Evolutionary conservation across 2,888 invertebrate genomes (phyloP).

Genomic region (Pachydiplax longipennis): DNA sequence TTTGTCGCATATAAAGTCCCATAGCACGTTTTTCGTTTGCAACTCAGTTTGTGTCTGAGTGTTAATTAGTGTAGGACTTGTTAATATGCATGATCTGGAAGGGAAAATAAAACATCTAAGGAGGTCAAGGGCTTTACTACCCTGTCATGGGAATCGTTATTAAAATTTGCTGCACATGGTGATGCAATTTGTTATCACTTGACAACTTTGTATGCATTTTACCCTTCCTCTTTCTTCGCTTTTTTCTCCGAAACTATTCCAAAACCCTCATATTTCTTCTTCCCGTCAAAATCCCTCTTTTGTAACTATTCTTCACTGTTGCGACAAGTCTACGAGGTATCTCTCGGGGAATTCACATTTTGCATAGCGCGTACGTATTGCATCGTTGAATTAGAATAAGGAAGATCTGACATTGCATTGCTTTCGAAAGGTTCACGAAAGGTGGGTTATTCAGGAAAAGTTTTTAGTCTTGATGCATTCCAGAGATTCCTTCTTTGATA

Average conservation of each 20-base stretch:
- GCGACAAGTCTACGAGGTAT: too few species aligned
- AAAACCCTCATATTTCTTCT: background rate
- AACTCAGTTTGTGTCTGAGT: background rate
- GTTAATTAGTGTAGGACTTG: constrained; percentile 26
- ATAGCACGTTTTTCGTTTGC: background rate
- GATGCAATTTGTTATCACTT: constrained; percentile 17
- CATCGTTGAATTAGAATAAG: too few species aligned
- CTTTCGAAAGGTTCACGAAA: too few species aligned
- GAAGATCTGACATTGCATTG: too few species aligned
- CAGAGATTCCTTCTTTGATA: too few species aligned
- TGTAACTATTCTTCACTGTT: background rate
- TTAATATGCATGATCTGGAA: constrained; percentile 36
- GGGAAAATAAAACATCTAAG: background rate
- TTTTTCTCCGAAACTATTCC: background rate
- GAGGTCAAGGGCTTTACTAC: constrained; percentile 11
- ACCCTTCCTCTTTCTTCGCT: background rate
- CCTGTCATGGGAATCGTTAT: background rate
- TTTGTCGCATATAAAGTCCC: background rate
- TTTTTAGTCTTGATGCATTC: too few species aligned
- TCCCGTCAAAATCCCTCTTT: background rate
- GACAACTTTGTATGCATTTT: background rate
- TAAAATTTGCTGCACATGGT: background rate
- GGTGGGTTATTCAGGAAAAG: too few species aligned
- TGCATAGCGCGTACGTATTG: too few species aligned
- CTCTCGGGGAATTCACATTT: too few species aligned